Evolutionary conservation across 2,888 invertebrate genomes (phyloP).

Genomic region (Pterobdella sp.): DNA sequence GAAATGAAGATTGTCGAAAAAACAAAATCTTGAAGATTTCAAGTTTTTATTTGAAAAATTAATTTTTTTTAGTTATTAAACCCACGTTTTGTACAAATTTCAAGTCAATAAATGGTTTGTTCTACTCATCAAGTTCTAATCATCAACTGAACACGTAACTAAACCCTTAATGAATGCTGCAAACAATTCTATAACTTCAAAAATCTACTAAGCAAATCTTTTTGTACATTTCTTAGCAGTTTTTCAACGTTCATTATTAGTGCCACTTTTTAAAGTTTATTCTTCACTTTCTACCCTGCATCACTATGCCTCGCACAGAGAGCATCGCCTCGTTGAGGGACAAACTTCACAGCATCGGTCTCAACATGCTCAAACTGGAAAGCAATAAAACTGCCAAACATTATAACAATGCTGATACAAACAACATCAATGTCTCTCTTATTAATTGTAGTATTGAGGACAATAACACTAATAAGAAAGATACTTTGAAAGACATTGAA

Average conservation of each 20-base stretch:
- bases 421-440: background rate
- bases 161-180: background rate
- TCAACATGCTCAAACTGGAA: constrained; percentile 13
- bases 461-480: background rate
- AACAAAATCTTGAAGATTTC: too few relatives aligned
- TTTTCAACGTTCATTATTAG: too few relatives aligned
- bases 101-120: too few relatives aligned
- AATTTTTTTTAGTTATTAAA: too few relatives aligned
- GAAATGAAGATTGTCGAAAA: too few relatives aligned
- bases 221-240: too few relatives aligned
- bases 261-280: too few relatives aligned
- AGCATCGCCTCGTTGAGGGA: constrained; percentile 29
- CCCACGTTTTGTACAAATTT: too few relatives aligned
- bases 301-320: constrained; percentile 29
- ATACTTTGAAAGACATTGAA: background rate
- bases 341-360: constrained; percentile 27
- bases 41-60: too few relatives aligned
- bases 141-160: too few relatives aligned
- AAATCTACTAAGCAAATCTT: background rate
- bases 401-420: background rate
- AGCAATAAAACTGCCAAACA: constrained; percentile 1
- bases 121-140: too few relatives aligned
- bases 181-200: background rate
- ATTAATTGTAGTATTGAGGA: background rate
- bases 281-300: too few relatives aligned